Base-by-base conservation (phyloP, 2,797 vertebrate genomes). In the Epinephelus coioides region DNA sequence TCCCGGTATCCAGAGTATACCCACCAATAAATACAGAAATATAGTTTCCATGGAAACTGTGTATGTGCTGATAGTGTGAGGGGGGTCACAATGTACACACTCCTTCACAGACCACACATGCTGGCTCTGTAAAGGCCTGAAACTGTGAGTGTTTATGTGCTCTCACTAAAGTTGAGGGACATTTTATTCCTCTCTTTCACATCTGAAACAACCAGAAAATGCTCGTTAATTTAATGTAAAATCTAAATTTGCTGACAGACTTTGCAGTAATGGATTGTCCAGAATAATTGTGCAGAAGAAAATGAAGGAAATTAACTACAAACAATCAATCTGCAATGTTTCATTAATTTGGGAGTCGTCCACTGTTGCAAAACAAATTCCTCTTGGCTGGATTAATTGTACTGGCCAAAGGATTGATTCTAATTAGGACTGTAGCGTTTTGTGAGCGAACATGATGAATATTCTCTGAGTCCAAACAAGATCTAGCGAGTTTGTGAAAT, bases 21-120 rank as follows among this genome's bases (percentile, higher is more conserved):
- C 30, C 57, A 12, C 27, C 27, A 38, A 57, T 50, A 78, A 25
- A 81, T 30, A n/a, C n/a, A 60, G 63, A 70, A 54, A 78, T 53
- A 54, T 19, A 3, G 73, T 82, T 73, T 21, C 71, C 72, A 79
- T 85, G 75, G 81, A 67, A 83, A 82, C 67, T 30, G 69, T 64
- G 43, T 38, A 46, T 49, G n/a, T 12, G 25, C 13, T 7, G 4
- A 70, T 18, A 44, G 30, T 13, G 44, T n/a, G n/a, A n/a, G 15
- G 15, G 43, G 15, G 43, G 38, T 60, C 43, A 50, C 34, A 30
- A 14, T 38, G 8, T 34, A 64, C 11, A 2, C 51, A 8, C 10
- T 2, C 7, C 34, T 34, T 34, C 7, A 34, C 34, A 34, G 34
- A 34, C 34, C 34, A 34, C 34, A 34, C 34, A 34, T 34, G 34